phyloP scores from a whole-genome alignment of 2,113 vertebrate genomes.

The Notiomystis cincta region DNA sequence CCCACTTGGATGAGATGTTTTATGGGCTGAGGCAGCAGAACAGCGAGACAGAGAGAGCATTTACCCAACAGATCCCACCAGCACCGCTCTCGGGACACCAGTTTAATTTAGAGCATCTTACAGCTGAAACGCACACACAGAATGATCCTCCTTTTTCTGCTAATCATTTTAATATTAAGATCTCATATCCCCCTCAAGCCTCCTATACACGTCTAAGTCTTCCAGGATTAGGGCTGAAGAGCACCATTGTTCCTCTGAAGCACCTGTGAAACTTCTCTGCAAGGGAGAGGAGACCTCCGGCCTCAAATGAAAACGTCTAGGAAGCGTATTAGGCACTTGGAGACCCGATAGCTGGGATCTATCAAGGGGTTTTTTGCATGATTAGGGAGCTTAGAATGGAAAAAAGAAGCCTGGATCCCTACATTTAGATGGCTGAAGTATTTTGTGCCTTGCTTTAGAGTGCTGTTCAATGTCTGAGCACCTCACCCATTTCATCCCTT shows the following conservation, averaged over 20 bases:
- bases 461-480: not conserved
- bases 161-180: conserved; percentile 58
- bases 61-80: conserved; percentile 1
- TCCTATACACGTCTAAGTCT: not conserved
- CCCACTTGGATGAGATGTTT: conserved; percentile 27
- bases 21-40: conserved; percentile 23
- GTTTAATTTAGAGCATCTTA: conserved; percentile 42
- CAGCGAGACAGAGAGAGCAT: not conserved
- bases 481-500: not conserved
- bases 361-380: not conserved
- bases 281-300: not conserved
- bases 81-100: not conserved
- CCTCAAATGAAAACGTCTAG: not conserved
- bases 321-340: not conserved
- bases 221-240: conserved; percentile 18
- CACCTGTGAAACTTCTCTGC: conserved; percentile 40
- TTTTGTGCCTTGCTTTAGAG: not conserved
- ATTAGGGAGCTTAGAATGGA: not conserved
- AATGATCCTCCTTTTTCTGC: conserved; percentile 31
- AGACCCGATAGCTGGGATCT: not conserved
- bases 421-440: not conserved
- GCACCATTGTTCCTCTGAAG: conserved; percentile 29
- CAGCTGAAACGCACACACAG: not conserved
- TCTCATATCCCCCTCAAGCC: conserved; percentile 36
- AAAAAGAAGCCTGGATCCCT: not conserved